Evolutionary conservation across 2,113 vertebrate species (phyloP), one percentile per base, ranked within the genome.

Genomic region (Solea solea): DNA sequence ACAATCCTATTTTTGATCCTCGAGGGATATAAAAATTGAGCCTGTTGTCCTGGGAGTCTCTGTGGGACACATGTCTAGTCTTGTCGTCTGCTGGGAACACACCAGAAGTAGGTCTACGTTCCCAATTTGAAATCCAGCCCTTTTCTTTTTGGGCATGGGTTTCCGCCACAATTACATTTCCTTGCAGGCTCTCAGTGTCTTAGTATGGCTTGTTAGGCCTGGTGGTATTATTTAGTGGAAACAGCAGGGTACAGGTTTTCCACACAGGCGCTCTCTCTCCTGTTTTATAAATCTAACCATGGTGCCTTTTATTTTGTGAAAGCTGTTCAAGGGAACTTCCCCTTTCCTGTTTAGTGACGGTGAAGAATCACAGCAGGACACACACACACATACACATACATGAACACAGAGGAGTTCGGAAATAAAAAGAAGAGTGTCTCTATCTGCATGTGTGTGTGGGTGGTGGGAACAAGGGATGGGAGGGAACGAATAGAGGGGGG

Each of bases 261-360:
- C 42, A 25, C 11, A 25, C 14, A 16, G 16, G 15, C 25, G 8
- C 5, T 46, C 45, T n/a, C 27, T 21, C 48, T 16, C 27, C 27
- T 64, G 13, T 63, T 65, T 10, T 64, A 66, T 78, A 48, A 78
- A 49, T 80, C 64, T 46, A 48, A 72, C 49, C 65, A 54, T 59
- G 57, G 44, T 68, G 64, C 64, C 68, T 61, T 44, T 53, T 21
- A 21, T 21, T 52, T 11, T 70, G 59, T 69, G 62, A 80, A 76
- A 73, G 48, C 56, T 2, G 56, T 83, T 72, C 60, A 73, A 85
- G 81, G 87, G 80, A 80, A 86, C 84, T 88, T 90, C 85, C 86
- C 85, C 68, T 76, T 80, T 85, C 74, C 85, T 74, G 74, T 85
- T 84, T 87, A 69, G 86, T 67, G 75, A 79, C 66, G 67, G 59